Evolutionary conservation across 1,140 invertebrate species (phyloP), one percentile per base, ranked within the genome.

Genomic region (Oryzaephilus surinamensis): DNA sequence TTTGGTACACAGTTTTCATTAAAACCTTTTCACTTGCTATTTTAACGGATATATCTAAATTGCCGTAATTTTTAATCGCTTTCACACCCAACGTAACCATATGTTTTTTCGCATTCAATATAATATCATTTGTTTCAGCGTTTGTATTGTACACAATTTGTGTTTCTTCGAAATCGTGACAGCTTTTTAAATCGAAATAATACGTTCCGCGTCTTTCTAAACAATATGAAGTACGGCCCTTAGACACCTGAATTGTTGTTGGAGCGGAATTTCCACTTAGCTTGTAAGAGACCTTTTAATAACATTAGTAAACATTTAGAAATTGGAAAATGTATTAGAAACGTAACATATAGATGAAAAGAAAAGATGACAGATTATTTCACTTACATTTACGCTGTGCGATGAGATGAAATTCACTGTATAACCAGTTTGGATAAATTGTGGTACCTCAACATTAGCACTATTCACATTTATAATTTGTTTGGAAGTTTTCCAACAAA

Each of bases 361-460:
- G n/a, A n/a, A n/a, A n/a, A n/a, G n/a, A n/a, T n/a, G 30, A 60
- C n/a, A n/a, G n/a, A n/a, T n/a, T n/a, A n/a, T n/a, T n/a, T n/a
- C n/a, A 34, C 20, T 54, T 47, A 80, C 67, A 54, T 75, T 58
- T 1, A 84, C 80, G 6, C 74, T 69, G 60, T 93, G 87, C 13
- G 79, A 76, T 2, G 76, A 75, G 41, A 70, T 67, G 46, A 85
- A 70, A 30, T 59, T 72, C 2, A 89, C 63, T 11, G 73, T 69
- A 55, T 81, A 88, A 2, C 88, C 89, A 31, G 66, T 79, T 54
- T 92, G 84, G 8, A 72, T 57, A 52, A 94, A 89, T 1, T 70
- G 57, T 1, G 84, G 72, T n/a, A 79, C 73, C 29, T 69, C 61
- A 10, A 79, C 73, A 38, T 70, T 69, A 32, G 75, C 73, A 10